These are phyloP conservation scores for Rapana venosa DNA, from an alignment of 2,888 invertebrate genomes.

Conservation along the genomic window DNA sequence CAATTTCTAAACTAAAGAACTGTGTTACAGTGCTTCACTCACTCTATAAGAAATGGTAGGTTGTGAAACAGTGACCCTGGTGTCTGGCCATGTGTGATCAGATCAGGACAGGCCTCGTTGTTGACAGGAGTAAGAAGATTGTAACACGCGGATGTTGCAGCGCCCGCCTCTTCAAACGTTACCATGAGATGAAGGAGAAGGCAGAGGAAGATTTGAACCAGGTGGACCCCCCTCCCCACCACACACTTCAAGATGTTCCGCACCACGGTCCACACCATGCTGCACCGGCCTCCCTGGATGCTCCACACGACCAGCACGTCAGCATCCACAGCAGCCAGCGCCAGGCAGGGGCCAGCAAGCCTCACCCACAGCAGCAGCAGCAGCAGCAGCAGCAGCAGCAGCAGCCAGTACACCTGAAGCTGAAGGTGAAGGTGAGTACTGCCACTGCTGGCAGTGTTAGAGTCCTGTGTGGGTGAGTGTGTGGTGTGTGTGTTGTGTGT, in stretches of 20 bases:
- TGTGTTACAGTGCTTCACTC: too few relatives aligned
- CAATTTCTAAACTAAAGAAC: too few relatives aligned
- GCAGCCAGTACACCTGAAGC: not conserved
- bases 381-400: not conserved
- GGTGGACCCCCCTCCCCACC: slow-evolving; percentile 23
- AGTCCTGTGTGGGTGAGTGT: too few relatives aligned
- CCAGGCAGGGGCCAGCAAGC: not conserved
- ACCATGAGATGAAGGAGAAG: slow-evolving; percentile 33
- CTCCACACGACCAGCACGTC: not conserved
- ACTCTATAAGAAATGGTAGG: too few relatives aligned
- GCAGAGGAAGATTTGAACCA: slow-evolving; percentile 37
- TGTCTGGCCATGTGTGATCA: not conserved
- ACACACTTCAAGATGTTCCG: not conserved
- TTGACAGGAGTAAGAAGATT: not conserved
- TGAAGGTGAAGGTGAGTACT: not conserved
- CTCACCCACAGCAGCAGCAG: not conserved
- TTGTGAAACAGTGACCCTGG: not conserved
- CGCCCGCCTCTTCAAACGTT: slow-evolving; percentile 38
- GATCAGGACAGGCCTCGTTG: not conserved
- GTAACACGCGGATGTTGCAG: not conserved
- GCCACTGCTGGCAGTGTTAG: too few relatives aligned
- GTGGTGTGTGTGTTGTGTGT: too few relatives aligned
- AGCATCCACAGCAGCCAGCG: slow-evolving; percentile 9
- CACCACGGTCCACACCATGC: slow-evolving; percentile 12
- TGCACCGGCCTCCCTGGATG: not conserved